Percentiles rank a stretch among this genome's conserved stretches.
Evolutionary conservation across 2,113 vertebrate species (phyloP).

Genomic region (Dascyllus trimaculatus): DNA sequence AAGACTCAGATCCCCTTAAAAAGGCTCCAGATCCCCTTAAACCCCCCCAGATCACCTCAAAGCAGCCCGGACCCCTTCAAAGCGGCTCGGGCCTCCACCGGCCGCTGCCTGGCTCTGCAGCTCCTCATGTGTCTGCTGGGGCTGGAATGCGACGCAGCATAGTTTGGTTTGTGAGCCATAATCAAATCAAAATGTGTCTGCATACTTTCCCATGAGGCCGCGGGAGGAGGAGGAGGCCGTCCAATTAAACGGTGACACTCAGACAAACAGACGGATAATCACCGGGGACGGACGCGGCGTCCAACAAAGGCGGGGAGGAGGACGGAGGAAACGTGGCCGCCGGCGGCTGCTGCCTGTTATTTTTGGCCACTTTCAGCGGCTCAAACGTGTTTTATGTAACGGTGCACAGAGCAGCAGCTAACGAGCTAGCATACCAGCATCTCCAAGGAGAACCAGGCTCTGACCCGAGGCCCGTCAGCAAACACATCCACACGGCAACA

Average conservation of each 20-base stretch:
- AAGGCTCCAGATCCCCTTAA: too few relatives aligned
- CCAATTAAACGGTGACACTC: constrained; percentile 74
- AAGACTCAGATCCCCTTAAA: too few relatives aligned
- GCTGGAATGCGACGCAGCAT: constrained; percentile 56
- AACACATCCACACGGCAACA: neutral
- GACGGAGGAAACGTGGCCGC: constrained; percentile 15
- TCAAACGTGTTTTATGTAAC: constrained; percentile 48
- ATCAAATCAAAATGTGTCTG: constrained; percentile 79
- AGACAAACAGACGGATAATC: constrained; percentile 54
- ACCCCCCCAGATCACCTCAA: too few relatives aligned
- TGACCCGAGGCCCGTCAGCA: neutral
- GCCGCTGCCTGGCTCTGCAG: constrained; percentile 15
- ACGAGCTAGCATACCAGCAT: constrained; percentile 60
- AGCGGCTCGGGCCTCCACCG: neutral
- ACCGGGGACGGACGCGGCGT: constrained; percentile 44
- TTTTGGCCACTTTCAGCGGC: constrained; percentile 58
- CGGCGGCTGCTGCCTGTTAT: constrained; percentile 52
- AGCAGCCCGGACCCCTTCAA: neutral
- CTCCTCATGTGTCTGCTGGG: constrained; percentile 22
- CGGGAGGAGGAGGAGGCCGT: constrained; percentile 41
- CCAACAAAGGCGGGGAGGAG: constrained; percentile 39
- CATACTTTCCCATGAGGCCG: constrained; percentile 77
- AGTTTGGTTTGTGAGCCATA: constrained; percentile 68
- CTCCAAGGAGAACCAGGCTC: neutral
- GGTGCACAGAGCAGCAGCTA: constrained; percentile 34